A percentile compares a stretch with the other conserved stretches of the same genome.
These are phyloP conservation scores for Panagrolaimus sp. DNA, from an alignment of 1,140 invertebrate genomes.

Conservation along the genomic window DNA sequence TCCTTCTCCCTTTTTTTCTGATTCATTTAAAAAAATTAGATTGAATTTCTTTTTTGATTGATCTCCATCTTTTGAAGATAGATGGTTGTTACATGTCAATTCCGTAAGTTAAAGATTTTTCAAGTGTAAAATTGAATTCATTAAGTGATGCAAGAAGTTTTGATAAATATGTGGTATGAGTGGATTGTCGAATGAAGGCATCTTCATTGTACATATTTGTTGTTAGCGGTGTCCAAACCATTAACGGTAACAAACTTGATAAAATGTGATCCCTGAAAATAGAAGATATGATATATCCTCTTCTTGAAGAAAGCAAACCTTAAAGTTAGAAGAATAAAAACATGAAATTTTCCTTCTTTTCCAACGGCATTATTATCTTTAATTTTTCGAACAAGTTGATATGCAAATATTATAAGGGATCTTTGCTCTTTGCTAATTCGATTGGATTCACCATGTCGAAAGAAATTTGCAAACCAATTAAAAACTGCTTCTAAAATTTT, in stretches of 20 bases:
- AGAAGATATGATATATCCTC: neutral
- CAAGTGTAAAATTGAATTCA: slow-evolving; percentile 84
- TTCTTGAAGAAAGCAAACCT: slow-evolving; percentile 65
- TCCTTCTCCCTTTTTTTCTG: too few species aligned
- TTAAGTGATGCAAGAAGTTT: slow-evolving; percentile 85
- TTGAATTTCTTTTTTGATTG: too few species aligned
- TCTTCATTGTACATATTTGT: slow-evolving; percentile 89
- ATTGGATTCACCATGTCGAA: slow-evolving; percentile 43
- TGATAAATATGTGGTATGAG: slow-evolving; percentile 77
- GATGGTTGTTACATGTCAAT: slow-evolving; percentile 63
- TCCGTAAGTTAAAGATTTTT: slow-evolving; percentile 87
- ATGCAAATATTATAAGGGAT: slow-evolving; percentile 61
- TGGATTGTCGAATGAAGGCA: slow-evolving; percentile 80
- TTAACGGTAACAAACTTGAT: slow-evolving; percentile 77
- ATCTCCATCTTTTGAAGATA: too few species aligned
- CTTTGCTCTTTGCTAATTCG: slow-evolving; percentile 53
- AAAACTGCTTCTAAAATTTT: slow-evolving; percentile 46
- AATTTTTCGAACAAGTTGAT: slow-evolving; percentile 67
- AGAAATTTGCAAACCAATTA: slow-evolving; percentile 52
- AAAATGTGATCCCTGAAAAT: slow-evolving; percentile 79
- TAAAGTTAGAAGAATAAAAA: slow-evolving; percentile 84
- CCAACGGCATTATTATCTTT: slow-evolving; percentile 78
- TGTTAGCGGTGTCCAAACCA: slow-evolving; percentile 78
- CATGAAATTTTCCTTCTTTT: slow-evolving; percentile 95
- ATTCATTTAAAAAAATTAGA: too few species aligned